Evolutionary conservation across 2,888 invertebrate species (phyloP).

Genomic region (Temnothorax rugatulus): DNA sequence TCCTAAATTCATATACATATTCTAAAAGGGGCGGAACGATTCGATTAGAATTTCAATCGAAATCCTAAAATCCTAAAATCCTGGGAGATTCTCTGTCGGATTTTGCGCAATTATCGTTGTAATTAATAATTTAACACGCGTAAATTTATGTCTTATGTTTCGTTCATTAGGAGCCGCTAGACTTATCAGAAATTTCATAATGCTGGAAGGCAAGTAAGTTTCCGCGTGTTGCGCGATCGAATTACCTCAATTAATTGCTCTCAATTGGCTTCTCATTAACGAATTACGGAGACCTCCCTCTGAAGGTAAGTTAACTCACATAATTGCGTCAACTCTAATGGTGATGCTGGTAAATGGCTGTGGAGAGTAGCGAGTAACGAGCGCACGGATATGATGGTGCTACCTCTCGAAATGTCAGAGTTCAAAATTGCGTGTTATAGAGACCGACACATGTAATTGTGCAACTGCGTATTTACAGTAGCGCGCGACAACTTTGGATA

Average conservation of each 20-base stretch:
- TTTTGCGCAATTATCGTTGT: background rate
- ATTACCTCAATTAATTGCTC: slow-evolving; percentile 40
- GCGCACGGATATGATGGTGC: background rate
- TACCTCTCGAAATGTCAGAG: slow-evolving; percentile 35
- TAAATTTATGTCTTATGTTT: background rate
- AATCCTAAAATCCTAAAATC: background rate
- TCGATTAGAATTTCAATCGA: background rate
- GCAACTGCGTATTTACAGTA: slow-evolving; percentile 35
- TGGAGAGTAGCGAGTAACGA: slow-evolving; percentile 4
- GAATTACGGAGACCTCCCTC: slow-evolving; percentile 8
- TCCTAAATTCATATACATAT: background rate
- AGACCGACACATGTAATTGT: background rate
- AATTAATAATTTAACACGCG: background rate
- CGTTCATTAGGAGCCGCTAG: background rate
- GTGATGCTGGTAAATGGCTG: slow-evolving; percentile 44
- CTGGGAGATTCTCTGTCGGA: background rate
- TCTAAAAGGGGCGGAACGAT: background rate
- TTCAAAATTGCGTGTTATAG: slow-evolving; percentile 47
- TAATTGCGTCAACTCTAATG: slow-evolving; percentile 32
- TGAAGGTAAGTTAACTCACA: slow-evolving; percentile 4
- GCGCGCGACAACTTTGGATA: background rate
- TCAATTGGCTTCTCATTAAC: slow-evolving; percentile 37
- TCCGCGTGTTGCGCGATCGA: slow-evolving; percentile 17
- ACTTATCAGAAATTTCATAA: background rate
- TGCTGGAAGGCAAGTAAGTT: slow-evolving; percentile 13